Evolutionary conservation across 1,140 invertebrate genomes (phyloP).

Genomic region (Magallana angulata): DNA sequence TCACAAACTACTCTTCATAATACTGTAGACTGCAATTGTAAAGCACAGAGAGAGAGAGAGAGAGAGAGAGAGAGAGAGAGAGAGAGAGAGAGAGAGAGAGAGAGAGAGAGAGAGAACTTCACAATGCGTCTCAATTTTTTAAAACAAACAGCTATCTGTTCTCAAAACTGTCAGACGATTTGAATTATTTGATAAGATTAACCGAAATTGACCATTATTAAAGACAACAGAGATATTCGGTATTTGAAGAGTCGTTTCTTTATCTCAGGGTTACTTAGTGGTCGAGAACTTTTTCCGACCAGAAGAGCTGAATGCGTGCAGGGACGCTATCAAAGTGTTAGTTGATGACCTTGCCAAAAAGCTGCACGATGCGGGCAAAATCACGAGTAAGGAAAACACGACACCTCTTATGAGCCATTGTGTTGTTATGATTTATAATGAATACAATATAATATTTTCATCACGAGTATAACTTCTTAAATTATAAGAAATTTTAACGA

Average conservation of each 20-base stretch:
- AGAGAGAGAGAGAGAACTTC: neutral
- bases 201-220: neutral
- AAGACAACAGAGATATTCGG: neutral
- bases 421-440: too few species aligned
- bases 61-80: neutral
- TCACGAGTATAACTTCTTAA: too few species aligned
- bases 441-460: too few species aligned
- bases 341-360: slow-evolving; percentile 71
- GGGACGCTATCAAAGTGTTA: slow-evolving; percentile 63
- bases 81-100: neutral
- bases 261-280: slow-evolving; percentile 70
- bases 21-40: too few species aligned
- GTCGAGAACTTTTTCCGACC: slow-evolving; percentile 71
- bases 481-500: too few species aligned
- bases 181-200: too few species aligned
- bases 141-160: too few species aligned
- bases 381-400: slow-evolving; percentile 55
- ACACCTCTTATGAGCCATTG: too few species aligned
- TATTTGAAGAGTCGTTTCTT: neutral
- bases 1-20: too few species aligned
- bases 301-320: slow-evolving; percentile 69
- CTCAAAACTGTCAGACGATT: too few species aligned
- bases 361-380: slow-evolving; percentile 72
- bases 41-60: too few species aligned
- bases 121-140: neutral